These are phyloP conservation scores for Zapus hudsonius DNA, from an alignment of 2,113 vertebrate genomes.

Conservation along the genomic window DNA sequence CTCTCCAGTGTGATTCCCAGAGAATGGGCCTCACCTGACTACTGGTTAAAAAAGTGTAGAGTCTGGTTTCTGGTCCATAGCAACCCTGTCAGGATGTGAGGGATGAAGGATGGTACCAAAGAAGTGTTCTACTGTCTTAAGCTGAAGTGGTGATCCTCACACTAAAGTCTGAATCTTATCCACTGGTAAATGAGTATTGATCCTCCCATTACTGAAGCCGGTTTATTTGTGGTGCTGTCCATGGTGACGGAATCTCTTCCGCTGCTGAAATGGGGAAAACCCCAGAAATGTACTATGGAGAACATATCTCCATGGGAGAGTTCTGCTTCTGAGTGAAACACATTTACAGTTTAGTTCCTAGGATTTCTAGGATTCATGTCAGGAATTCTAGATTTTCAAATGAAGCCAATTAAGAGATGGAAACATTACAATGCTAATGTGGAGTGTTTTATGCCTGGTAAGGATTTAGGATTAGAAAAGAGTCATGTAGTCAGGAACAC, in stretches of 20 bases:
- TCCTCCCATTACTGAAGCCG: neutral
- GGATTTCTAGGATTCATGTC: neutral
- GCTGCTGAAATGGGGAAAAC: neutral
- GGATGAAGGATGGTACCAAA: neutral
- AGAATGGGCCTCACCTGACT: neutral
- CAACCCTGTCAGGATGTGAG: neutral
- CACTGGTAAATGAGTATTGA: neutral
- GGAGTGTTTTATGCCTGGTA: neutral
- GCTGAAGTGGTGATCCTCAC: neutral
- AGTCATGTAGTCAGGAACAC: neutral
- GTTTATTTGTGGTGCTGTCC: neutral
- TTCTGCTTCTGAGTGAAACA: slow-evolving; percentile 6
- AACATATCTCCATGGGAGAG: neutral
- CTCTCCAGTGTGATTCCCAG: neutral
- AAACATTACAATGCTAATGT: neutral
- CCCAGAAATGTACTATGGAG: neutral
- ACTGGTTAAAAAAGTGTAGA: too few species aligned
- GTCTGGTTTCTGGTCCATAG: neutral
- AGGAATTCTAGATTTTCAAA: neutral
- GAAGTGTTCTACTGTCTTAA: neutral
- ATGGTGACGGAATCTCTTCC: neutral
- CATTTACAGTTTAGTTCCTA: neutral
- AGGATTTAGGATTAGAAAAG: slow-evolving; percentile 5
- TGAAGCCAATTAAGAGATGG: neutral
- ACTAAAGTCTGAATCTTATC: neutral